Base-by-base conservation (phyloP, 2,113 vertebrate species). In the Pyxicephalus adspersus region DNA sequence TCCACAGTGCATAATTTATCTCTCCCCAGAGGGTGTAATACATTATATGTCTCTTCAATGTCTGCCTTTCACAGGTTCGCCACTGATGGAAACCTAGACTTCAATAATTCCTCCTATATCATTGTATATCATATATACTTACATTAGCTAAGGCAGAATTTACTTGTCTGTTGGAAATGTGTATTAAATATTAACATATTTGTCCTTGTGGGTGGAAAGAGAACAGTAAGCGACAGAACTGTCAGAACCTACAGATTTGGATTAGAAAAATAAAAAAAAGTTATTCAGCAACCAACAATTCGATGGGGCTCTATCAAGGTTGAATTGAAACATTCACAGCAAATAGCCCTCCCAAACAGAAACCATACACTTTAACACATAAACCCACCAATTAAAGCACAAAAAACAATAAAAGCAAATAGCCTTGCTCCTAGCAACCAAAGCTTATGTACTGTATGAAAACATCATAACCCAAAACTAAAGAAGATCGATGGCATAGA, bases 31-130 rank as follows among this genome's bases (percentile, higher is more conserved):
- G 79, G 79, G 60, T 38, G 23, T 74, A 74, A 81, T 81, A 81
- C 68, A 81, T 81, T 64, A 81, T 81, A 81, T 81, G 79, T 81
- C 61, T 74, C 70, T 81, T 81, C 79, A 54, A 60, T 81, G 78
- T 71, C 67, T 74, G 70, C 58, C 45, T 74, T 81, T 81, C 70
- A 81, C 70, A 81, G 34, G 70, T 81, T 74, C 23, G 26, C 78
- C 26, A 61, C 61, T 74, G 58, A 65, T 73, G 45, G 79, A 22
- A 81, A 74, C 52, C 26, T n/a, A 81, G 68, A 74, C 28, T 20
- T 52, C 60, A 64, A 45, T 64, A 7, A 50, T 72, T 55, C 55
- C 51, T 16, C 13, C 66, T 38, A 57, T 50, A 38, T 15, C 65
- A 65, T 34, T 38, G n/a, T 74, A 38, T 4, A 28, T 20, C 29